Percentiles rank a stretch among this genome's conserved stretches.
Conservation (phyloP, 1,140 invertebrate genomes). For the Polyergus mexicanus region DNA sequence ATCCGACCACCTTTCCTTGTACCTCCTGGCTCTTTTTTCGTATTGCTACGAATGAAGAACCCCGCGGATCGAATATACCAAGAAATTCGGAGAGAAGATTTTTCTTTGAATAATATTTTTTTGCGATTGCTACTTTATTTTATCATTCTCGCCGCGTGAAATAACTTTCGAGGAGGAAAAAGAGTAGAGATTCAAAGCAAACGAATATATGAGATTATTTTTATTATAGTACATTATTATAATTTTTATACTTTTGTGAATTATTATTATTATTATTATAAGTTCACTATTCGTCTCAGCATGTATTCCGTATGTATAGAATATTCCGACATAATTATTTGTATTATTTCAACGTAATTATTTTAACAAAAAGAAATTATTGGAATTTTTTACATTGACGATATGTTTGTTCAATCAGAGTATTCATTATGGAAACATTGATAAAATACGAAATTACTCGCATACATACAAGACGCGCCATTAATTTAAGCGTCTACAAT, state of each 20-base stretch:
- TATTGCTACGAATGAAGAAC: neutral
- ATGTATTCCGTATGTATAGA: neutral
- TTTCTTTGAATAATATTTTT: slow-evolving; percentile 35
- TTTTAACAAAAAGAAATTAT: slow-evolving; percentile 14
- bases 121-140: slow-evolving; percentile 43
- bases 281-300: neutral
- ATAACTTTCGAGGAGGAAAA: slow-evolving; percentile 2
- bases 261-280: slow-evolving; percentile 29
- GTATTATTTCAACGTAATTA: neutral
- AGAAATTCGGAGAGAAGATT: slow-evolving; percentile 16
- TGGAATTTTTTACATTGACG: neutral
- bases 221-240: neutral
- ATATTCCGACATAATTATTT: slow-evolving; percentile 14
- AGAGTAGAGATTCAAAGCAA: neutral
- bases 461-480: neutral
- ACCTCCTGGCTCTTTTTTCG: slow-evolving; percentile 22
- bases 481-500: slow-evolving; percentile 44
- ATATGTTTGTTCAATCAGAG: neutral
- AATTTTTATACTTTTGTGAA: slow-evolving; percentile 8
- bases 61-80: slow-evolving; percentile 11
- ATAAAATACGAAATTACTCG: slow-evolving; percentile 34
- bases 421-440: slow-evolving; percentile 12
- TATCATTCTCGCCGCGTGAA: slow-evolving; percentile 21
- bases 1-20: slow-evolving; percentile 57
- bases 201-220: neutral